Conservation (phyloP, 2,113 vertebrate species). For the Hemiprocne comata region DNA sequence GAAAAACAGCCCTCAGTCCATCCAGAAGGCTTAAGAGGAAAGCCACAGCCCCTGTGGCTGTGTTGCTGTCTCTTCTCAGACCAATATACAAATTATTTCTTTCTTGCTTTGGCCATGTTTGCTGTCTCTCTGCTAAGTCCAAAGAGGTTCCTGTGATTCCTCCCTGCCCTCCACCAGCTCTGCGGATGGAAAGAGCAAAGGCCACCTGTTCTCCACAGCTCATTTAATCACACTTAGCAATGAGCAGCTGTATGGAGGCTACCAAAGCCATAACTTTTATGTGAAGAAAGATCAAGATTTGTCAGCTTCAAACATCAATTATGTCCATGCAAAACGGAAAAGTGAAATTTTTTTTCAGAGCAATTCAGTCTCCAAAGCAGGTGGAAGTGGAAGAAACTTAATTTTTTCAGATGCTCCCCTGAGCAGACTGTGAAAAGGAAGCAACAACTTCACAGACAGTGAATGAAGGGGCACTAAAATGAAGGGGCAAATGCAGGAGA, state of each 20-base stretch:
- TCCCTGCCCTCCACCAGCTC: not conserved
- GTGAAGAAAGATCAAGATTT: not conserved
- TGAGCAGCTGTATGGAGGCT: fast-evolving
- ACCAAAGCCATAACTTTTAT: not conserved
- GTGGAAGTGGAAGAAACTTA: not conserved
- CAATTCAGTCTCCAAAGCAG: not conserved
- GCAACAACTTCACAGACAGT: not conserved
- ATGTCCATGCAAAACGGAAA: not conserved
- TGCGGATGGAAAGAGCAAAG: not conserved
- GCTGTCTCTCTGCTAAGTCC: not conserved
- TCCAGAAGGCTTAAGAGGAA: not conserved
- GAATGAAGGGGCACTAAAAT: not conserved
- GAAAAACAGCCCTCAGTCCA: not conserved
- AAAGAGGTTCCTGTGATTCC: not conserved
- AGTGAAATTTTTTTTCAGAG: not conserved
- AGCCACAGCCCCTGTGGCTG: not conserved
- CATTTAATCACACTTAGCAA: not conserved
- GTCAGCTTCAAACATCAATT: not conserved
- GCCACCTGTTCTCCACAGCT: not conserved
- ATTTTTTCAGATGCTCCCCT: not conserved
- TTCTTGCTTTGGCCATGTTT: not conserved
- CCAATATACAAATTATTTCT: not conserved
- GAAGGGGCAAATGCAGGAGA: not conserved
- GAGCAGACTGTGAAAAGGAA: not conserved
- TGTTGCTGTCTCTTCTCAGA: not conserved